Evolutionary conservation across 37 sponge, comb jelly and placozoan genomes (phyloP).

Genomic region (Halisarca cf. caerulea): DNA sequence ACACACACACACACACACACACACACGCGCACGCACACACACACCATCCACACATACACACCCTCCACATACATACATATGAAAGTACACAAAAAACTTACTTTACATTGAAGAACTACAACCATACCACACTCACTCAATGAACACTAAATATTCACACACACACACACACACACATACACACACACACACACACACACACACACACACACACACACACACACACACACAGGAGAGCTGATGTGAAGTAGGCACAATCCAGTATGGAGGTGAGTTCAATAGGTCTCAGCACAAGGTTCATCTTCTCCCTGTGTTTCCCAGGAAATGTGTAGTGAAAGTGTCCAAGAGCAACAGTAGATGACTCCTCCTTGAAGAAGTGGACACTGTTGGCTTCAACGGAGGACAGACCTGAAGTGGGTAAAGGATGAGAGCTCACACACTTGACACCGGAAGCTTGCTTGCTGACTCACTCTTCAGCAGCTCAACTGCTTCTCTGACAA

Average conservation of each 20-base stretch:
- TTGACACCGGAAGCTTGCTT: no score
- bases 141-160: no score
- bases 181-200: conserved; percentile 18
- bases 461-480: background rate
- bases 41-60: no score
- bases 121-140: no score
- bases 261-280: background rate
- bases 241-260: background rate
- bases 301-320: background rate
- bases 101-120: no score
- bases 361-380: background rate
- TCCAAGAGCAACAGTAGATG: background rate
- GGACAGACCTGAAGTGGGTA: background rate
- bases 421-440: background rate
- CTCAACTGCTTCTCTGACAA: background rate
- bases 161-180: background rate
- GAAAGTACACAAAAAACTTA: no score
- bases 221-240: background rate
- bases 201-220: background rate
- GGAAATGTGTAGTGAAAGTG: background rate
- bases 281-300: background rate
- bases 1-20: no score
- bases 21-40: no score
- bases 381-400: background rate
- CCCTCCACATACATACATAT: no score